phyloP scores from a whole-genome alignment of 2,797 vertebrate genomes.

The Acanthurus leucopareius region DNA sequence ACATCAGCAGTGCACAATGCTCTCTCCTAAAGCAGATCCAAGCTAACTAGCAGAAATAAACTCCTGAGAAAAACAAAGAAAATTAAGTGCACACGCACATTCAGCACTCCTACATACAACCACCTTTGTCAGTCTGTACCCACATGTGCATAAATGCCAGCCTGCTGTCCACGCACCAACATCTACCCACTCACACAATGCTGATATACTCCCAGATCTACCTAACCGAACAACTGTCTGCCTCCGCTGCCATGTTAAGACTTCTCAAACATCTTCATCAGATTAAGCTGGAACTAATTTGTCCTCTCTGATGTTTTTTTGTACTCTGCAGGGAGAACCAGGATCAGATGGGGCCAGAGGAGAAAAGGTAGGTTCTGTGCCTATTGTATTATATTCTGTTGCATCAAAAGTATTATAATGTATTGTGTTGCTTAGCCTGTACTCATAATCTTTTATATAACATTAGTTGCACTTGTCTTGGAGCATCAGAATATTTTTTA shows the following conservation, averaged over 20 bases:
- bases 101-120: conserved; percentile 5
- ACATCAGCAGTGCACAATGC: conserved; percentile 58
- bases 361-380: conserved; percentile 75
- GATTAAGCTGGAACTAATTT: conserved; percentile 33
- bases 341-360: conserved; percentile 77
- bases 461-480: neutral
- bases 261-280: conserved; percentile 16
- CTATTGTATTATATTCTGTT: conserved; percentile 20
- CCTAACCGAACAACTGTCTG: conserved; percentile 28
- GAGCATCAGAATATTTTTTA: neutral
- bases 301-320: conserved; percentile 38
- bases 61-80: conserved; percentile 29
- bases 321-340: conserved; percentile 71
- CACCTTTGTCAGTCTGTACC: neutral
- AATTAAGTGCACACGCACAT: conserved; percentile 7
- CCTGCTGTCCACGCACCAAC: conserved; percentile 2
- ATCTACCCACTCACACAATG: conserved; percentile 1
- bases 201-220: conserved; percentile 22
- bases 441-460: neutral
- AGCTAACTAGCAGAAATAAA: conserved; percentile 43
- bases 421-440: neutral
- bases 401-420: neutral
- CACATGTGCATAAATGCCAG: conserved; percentile 12
- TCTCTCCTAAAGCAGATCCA: conserved; percentile 49
- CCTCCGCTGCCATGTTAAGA: conserved; percentile 17